Evolutionary conservation across 2,113 vertebrate genomes (phyloP).

Genomic region (Struthidea cinerea): DNA sequence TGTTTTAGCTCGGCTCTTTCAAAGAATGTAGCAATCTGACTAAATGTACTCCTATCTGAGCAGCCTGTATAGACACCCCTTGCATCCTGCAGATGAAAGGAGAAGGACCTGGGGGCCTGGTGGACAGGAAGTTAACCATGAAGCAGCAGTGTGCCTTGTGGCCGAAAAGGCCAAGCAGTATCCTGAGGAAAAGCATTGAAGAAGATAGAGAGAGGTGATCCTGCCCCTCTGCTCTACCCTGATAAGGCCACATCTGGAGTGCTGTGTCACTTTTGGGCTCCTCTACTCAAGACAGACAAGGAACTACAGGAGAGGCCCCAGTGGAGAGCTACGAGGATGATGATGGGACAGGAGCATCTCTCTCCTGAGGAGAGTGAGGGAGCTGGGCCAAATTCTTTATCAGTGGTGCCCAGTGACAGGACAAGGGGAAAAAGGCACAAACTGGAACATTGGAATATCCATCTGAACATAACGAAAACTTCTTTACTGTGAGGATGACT

Average conservation of each 20-base stretch:
- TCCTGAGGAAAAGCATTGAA: background rate
- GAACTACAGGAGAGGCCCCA: background rate
- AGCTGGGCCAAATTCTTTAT: background rate
- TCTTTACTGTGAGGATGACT: background rate
- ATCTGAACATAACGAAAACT: rapidly evolving
- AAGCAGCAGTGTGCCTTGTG: background rate
- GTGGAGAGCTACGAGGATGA: background rate
- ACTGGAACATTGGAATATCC: background rate
- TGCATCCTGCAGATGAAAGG: background rate
- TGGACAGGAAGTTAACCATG: background rate
- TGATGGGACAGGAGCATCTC: background rate
- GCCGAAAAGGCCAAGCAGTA: background rate
- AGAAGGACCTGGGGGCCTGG: background rate
- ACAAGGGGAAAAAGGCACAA: background rate
- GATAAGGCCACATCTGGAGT: background rate
- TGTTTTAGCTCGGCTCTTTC: background rate
- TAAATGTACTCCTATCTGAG: background rate
- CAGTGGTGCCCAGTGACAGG: background rate
- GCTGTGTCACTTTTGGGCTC: background rate
- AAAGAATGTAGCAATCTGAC: background rate
- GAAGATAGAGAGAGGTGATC: background rate
- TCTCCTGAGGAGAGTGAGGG: background rate
- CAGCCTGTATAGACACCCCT: background rate
- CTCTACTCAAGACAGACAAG: background rate
- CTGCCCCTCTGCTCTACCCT: background rate